Conservation (phyloP, 1,140 invertebrate genomes). For the Radopholus similis region DNA sequence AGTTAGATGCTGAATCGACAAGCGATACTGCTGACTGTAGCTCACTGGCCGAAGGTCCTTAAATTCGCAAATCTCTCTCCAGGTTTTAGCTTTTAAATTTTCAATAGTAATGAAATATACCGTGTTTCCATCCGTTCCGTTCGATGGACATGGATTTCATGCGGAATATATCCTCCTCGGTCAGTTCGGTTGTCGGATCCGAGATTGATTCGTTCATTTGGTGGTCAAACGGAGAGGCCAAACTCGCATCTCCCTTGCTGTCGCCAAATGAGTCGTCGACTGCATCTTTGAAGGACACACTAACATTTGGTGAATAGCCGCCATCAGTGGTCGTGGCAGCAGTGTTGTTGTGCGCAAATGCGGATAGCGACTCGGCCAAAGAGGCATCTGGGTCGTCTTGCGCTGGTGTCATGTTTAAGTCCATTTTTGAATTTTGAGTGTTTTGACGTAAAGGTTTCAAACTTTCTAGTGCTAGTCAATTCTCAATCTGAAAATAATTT, state of each 20-base stretch:
- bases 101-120: slow-evolving; percentile 9
- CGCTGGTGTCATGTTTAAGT: background rate
- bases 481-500: too few species aligned
- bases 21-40: slow-evolving; percentile 54
- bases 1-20: slow-evolving; percentile 56
- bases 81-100: background rate
- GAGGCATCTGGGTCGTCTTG: background rate
- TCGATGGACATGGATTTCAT: slow-evolving; percentile 34
- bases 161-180: slow-evolving; percentile 53
- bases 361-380: background rate
- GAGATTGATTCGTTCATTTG: slow-evolving; percentile 24
- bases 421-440: too few species aligned
- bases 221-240: slow-evolving; percentile 14
- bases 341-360: too few species aligned
- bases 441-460: too few species aligned
- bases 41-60: slow-evolving; percentile 9
- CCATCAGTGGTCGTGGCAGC: too few species aligned
- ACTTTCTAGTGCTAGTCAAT: too few species aligned
- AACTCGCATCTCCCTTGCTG: background rate
- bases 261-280: background rate
- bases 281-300: background rate
- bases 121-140: slow-evolving; percentile 11
- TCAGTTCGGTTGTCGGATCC: slow-evolving; percentile 37
- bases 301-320: background rate
- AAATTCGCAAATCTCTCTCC: background rate